Evolutionary conservation across 2,888 invertebrate genomes (phyloP).

Genomic region (Apamea anceps): DNA sequence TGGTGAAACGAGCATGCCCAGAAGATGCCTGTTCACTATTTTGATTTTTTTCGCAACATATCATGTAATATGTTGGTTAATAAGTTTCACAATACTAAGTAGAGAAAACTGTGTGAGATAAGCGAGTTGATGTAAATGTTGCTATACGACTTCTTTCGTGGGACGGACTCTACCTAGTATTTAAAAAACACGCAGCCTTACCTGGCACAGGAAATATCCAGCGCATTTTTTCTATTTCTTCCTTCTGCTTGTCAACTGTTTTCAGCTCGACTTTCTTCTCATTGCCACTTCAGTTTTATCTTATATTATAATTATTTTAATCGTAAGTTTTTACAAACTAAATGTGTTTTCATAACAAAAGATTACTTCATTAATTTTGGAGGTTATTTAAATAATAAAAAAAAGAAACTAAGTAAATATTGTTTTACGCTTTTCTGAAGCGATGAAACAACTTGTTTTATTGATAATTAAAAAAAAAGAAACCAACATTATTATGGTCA

Average conservation of each 20-base stretch:
- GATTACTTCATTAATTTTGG: slow-evolving; percentile 10
- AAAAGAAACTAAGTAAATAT: not conserved
- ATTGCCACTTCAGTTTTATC: slow-evolving; percentile 59
- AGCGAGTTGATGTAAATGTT: not conserved
- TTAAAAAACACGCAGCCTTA: slow-evolving; percentile 54
- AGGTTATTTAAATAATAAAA: not conserved
- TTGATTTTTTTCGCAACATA: too few relatives aligned
- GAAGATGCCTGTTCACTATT: not conserved
- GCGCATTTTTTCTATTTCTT: slow-evolving; percentile 83
- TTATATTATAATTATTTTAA: slow-evolving; percentile 52
- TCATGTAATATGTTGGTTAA: too few relatives aligned
- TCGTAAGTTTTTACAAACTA: slow-evolving; percentile 48
- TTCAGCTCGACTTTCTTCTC: slow-evolving; percentile 73
- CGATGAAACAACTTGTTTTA: not conserved
- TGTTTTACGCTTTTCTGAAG: not conserved
- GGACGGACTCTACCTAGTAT: not conserved
- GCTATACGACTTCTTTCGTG: not conserved
- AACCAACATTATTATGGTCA: too few relatives aligned
- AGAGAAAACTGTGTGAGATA: not conserved
- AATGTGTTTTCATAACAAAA: slow-evolving; percentile 47
- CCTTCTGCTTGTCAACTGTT: slow-evolving; percentile 52
- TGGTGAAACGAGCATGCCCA: not conserved
- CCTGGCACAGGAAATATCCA: slow-evolving; percentile 90
- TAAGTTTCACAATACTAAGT: not conserved
- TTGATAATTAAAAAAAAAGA: not conserved